Conservation (phyloP, 2,888 invertebrate species). For the Mythimna loreyi region DNA sequence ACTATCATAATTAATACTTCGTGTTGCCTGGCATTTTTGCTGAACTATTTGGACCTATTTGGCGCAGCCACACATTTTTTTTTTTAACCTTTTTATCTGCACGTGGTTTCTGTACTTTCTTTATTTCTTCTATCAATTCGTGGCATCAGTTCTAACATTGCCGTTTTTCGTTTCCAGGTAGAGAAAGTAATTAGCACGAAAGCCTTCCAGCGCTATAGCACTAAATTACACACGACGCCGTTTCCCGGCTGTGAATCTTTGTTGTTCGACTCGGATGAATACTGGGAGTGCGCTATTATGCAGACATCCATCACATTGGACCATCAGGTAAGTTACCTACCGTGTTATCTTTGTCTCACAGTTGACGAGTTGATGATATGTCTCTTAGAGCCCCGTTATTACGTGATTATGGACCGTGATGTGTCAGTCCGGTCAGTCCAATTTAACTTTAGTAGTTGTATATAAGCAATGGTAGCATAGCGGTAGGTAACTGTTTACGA, state of each 20-base stretch:
- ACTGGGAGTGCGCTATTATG: slow-evolving; percentile 94
- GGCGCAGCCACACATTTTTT: too few relatives aligned
- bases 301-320: slow-evolving; percentile 93
- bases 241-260: slow-evolving; percentile 93
- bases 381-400: too few relatives aligned
- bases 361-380: neutral
- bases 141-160: neutral
- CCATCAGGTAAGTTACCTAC: slow-evolving; percentile 88
- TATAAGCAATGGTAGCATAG: too few relatives aligned
- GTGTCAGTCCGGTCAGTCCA: too few relatives aligned
- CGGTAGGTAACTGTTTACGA: too few relatives aligned
- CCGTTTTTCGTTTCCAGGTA: slow-evolving; percentile 69
- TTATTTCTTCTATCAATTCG: neutral
- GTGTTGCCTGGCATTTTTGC: too few relatives aligned
- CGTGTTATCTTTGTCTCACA: neutral
- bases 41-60: too few relatives aligned
- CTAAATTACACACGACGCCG: slow-evolving; percentile 85
- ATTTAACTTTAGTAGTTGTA: too few relatives aligned
- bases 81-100: too few relatives aligned
- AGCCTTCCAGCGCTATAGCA: slow-evolving; percentile 81
- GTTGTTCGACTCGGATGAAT: slow-evolving; percentile 92
- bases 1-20: too few relatives aligned
- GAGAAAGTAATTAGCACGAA: slow-evolving; percentile 81
- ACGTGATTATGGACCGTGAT: too few relatives aligned
- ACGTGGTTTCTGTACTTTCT: too few relatives aligned